Evolutionary conservation across 2,113 vertebrate species (phyloP), one percentile per base, ranked within the genome.

Genomic region (Camelus bactrianus): DNA sequence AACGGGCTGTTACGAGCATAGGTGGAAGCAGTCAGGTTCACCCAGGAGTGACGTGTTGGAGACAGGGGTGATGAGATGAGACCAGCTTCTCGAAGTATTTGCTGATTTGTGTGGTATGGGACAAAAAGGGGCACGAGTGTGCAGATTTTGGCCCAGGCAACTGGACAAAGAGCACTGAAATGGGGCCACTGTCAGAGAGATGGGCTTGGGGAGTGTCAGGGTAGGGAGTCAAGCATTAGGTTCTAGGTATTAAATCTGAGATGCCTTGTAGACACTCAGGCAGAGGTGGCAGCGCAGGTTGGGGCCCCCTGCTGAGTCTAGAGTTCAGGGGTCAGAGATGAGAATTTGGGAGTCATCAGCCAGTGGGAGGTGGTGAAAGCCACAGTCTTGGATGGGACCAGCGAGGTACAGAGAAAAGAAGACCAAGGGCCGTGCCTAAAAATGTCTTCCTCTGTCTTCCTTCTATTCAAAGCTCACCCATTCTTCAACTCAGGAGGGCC

Each of bases 31-130:
- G 30, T 26, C 35, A 48, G n/a, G n/a, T 50, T 84, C 70, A 46
- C 30, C 38, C n/a, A 38, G 26, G 70, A 77, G 72, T 13, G 42
- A 90, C 46, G 83, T 6, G 30, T 48, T 22, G 24, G 75, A 13
- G 32, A 35, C 22, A 7, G 52, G 54, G 38, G 30, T 2, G 6
- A 12, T 42, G 35, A 80, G 72, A 46, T 3, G 8, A 85, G 56
- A 42, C 4, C 24, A 54, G 42, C 19, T 72, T 82, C 83, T 88
- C 28, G 38, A 81, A 92, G 64, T 70, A 62, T 88, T 24, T 46
- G 30, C 56, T 20, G 58, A 38, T n/a, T 4, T 3, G 32, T 20
- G 4, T 0, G 1, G 19, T 26, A 15, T 22, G 24, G 89, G 69
- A 14, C 38, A 35, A 50, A 58, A 54, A 82, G 22, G 48, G 38